Base-by-base conservation (phyloP, 2,888 invertebrate genomes). In the Sesia apiformis region DNA sequence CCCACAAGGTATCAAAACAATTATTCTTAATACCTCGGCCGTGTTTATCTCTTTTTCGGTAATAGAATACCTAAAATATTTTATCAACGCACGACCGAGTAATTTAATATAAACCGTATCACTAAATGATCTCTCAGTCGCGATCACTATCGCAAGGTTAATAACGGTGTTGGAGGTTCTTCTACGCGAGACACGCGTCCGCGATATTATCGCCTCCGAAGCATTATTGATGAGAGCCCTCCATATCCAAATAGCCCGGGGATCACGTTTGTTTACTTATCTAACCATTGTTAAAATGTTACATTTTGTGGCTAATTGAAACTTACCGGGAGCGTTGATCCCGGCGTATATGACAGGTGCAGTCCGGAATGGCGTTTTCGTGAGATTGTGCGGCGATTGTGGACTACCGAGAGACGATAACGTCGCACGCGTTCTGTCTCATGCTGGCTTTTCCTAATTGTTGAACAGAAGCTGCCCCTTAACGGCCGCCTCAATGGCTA, bases 61-160 rank as follows among this genome's bases (percentile, higher is more conserved):
- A 89, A 89, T 86, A 85, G 87, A 86, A 88, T 87, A 88, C 85
- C 72, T 69, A 68, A 81, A 83, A 84, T 85, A 86, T 87, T 85
- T 86, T 85, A 88, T 85, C 88, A 85, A 83, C 80, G 80, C 88
- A 88, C 86, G 88, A 86, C 87, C 87, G 81, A 86, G 88, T 89
- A 89, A 89, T 89, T 88, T 89, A 89, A 89, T 88, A 88, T 88
- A 88, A 88, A 88, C 80, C 86, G 85, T 89, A 89, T 88, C 88
- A 86, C 85, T 83, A 84, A 87, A 86, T 85, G 86, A 88, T 89
- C 88, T 87, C 79, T 76, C 66, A 69, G 76, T 73, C 65, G 73
- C 79, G 88, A 89, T 89, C 76, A 78, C 71, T 89, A 88, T 89
- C 89, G 74, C 69, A 60, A 73, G 80, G 78, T 85, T 82, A 88